These are phyloP conservation scores for Zoanthus sociatus DNA, from an alignment of 92 coral and sea anemone species.

Conservation along the genomic window DNA sequence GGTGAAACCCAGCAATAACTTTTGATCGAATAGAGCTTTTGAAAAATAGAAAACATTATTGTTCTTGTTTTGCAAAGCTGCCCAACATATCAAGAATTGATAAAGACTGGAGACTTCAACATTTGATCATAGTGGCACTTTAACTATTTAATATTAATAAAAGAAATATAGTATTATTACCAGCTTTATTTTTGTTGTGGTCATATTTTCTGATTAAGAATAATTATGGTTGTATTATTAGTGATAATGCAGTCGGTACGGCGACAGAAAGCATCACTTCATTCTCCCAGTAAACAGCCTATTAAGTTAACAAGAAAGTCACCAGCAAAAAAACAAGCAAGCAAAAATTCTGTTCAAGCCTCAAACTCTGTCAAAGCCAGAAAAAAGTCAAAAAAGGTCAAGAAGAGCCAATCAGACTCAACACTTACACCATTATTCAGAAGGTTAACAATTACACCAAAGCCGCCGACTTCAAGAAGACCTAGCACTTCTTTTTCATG, in stretches of 20 bases:
- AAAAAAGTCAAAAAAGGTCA: conserved; percentile 23
- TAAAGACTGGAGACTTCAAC: too few species aligned
- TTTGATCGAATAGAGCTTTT: too few species aligned
- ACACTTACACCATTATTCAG: conserved; percentile 75
- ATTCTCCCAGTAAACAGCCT: background rate
- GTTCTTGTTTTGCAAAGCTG: too few species aligned
- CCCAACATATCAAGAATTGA: too few species aligned
- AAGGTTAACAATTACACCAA: conserved; percentile 75
- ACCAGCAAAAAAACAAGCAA: background rate
- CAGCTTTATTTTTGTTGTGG: background rate
- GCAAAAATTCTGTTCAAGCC: background rate
- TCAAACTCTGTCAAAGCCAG: conserved; percentile 44
- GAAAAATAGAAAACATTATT: too few species aligned
- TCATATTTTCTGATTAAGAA: background rate
- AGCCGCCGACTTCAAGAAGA: conserved; percentile 62
- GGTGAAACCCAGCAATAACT: too few species aligned
- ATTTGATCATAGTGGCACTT: too few species aligned
- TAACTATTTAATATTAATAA: background rate
- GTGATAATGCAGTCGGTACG: conserved; percentile 35
- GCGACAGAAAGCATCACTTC: background rate
- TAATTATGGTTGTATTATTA: background rate
- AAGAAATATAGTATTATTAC: too few species aligned
- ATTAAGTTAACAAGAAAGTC: conserved; percentile 23
- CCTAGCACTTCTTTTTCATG: conserved; percentile 67
- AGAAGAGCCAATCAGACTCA: conserved; percentile 79